These are phyloP conservation scores for Scortum barcoo DNA, from an alignment of 2,113 vertebrate genomes.

Conservation along the genomic window DNA sequence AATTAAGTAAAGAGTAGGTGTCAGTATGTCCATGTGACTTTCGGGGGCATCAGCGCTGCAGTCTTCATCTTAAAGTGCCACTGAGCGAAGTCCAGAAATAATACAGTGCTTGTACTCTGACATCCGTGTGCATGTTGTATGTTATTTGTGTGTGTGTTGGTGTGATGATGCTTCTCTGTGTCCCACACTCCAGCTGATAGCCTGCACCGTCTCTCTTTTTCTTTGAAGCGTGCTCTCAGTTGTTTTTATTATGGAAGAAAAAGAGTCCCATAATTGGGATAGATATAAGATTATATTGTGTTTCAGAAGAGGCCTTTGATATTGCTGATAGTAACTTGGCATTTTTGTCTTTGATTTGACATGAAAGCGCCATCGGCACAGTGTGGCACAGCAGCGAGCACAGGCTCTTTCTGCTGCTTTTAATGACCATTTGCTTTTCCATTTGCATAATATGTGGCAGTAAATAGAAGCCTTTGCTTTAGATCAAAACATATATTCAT, in stretches of 20 bases:
- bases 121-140: neutral
- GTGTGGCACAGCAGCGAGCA: slow-evolving; percentile 37
- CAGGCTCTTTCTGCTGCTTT: slow-evolving; percentile 28
- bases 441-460: slow-evolving; percentile 66
- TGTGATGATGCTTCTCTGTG: slow-evolving; percentile 1
- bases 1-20: neutral
- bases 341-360: slow-evolving; percentile 67
- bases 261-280: slow-evolving; percentile 56
- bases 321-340: slow-evolving; percentile 67
- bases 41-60: neutral
- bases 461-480: slow-evolving; percentile 66
- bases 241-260: slow-evolving; percentile 50
- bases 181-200: slow-evolving; percentile 28
- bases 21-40: neutral
- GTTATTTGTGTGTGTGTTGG: slow-evolving; percentile 7
- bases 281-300: slow-evolving; percentile 67
- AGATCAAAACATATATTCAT: slow-evolving; percentile 65
- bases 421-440: slow-evolving; percentile 65
- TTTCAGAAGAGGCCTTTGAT: slow-evolving; percentile 66
- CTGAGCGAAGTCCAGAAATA: neutral
- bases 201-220: slow-evolving; percentile 25
- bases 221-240: slow-evolving; percentile 56
- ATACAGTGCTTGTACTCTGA: neutral
- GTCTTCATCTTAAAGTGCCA: neutral
- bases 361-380: slow-evolving; percentile 65